These are phyloP conservation scores for Ophraella communa DNA, from an alignment of 2,888 invertebrate species.

Conservation along the genomic window DNA sequence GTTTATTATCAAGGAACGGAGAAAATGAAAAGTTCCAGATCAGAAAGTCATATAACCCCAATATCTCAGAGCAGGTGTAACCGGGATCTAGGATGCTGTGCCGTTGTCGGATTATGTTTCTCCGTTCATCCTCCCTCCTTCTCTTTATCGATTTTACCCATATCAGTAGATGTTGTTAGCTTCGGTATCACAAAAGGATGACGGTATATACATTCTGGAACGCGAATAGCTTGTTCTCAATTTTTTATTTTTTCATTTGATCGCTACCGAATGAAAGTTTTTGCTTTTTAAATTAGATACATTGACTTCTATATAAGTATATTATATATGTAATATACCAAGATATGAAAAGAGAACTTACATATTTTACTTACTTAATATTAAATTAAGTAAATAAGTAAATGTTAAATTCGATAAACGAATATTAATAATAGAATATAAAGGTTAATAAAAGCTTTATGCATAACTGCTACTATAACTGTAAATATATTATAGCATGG, in stretches of 20 bases:
- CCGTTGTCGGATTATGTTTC: constrained; percentile 24
- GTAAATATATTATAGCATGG: too few species aligned
- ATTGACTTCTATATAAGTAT: too few species aligned
- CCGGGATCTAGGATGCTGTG: constrained; percentile 34
- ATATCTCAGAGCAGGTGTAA: constrained; percentile 36
- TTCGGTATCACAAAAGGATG: constrained; percentile 29
- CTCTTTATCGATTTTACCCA: constrained; percentile 29
- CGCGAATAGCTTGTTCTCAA: constrained; percentile 14
- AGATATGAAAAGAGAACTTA: too few species aligned
- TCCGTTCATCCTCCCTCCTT: constrained; percentile 5
- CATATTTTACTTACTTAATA: too few species aligned
- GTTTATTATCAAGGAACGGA: constrained; percentile 9
- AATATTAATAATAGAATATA: too few species aligned
- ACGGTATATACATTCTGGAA: constrained; percentile 17
- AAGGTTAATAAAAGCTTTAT: too few species aligned
- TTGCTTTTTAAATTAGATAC: not conserved
- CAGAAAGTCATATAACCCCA: constrained; percentile 37
- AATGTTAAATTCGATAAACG: too few species aligned
- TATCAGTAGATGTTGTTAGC: constrained; percentile 29
- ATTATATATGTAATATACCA: too few species aligned
- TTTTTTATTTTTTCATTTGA: constrained; percentile 17
- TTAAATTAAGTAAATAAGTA: too few species aligned
- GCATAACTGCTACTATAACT: too few species aligned
- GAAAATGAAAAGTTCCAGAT: constrained; percentile 18
- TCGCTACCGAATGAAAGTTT: constrained; percentile 3